These are phyloP conservation scores for Antennarius striatus DNA, from an alignment of 2,113 vertebrate genomes.

Conservation along the genomic window DNA sequence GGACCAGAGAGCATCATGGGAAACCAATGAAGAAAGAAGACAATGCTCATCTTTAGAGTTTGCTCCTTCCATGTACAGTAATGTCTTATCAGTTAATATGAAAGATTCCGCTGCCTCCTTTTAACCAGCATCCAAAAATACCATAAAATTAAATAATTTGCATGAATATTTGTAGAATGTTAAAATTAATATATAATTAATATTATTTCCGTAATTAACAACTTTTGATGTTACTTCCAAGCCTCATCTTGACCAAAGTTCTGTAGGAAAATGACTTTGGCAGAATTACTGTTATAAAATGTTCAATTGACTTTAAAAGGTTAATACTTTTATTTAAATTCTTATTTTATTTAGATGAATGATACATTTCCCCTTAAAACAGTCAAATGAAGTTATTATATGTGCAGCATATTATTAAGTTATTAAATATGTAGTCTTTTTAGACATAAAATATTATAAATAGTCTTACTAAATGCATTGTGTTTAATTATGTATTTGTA, in stretches of 20 bases:
- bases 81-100: too few relatives aligned
- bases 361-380: background rate
- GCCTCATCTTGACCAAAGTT: background rate
- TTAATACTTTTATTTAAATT: background rate
- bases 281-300: background rate
- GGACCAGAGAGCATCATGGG: constrained; percentile 4
- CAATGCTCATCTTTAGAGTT: too few relatives aligned
- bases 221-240: background rate
- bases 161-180: background rate
- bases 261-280: background rate
- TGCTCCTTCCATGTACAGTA: too few relatives aligned
- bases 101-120: background rate
- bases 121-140: background rate
- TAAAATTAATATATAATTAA: too few relatives aligned
- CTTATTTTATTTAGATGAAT: background rate
- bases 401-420: too few relatives aligned
- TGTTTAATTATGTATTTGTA: background rate
- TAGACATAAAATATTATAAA: too few relatives aligned
- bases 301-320: background rate
- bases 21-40: background rate
- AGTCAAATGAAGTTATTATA: background rate
- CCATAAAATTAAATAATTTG: background rate
- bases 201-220: too few relatives aligned
- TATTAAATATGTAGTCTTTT: too few relatives aligned
- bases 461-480: background rate